Conservation (phyloP, 1,140 invertebrate genomes). For the Armadillidium nasatum region DNA sequence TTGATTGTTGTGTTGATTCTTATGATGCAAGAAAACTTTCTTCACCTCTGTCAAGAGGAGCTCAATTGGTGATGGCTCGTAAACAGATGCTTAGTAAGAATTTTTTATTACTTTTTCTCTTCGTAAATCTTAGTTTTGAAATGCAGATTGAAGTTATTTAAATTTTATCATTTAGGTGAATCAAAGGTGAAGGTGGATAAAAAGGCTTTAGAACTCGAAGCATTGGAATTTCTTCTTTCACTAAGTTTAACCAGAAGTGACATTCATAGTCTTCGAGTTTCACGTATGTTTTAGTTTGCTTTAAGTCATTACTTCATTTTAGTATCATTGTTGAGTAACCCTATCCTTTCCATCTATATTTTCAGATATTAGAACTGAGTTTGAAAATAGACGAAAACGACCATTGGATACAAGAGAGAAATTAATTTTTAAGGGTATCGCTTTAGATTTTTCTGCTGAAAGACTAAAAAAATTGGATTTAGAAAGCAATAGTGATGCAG, state of each 20-base stretch:
- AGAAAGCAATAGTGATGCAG: background rate
- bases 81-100: background rate
- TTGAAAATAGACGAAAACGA: background rate
- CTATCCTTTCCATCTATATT: too few relatives aligned
- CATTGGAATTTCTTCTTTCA: background rate
- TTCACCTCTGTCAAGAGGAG: background rate
- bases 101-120: background rate
- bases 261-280: background rate
- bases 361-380: background rate
- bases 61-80: background rate
- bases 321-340: too few relatives aligned
- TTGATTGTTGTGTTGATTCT: background rate
- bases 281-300: background rate
- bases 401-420: background rate
- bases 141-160: background rate
- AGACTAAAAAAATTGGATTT: background rate
- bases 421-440: background rate
- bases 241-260: background rate
- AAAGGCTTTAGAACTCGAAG: background rate
- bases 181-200: background rate
- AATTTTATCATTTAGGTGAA: too few relatives aligned
- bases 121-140: background rate
- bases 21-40: background rate
- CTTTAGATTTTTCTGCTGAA: background rate
- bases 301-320: background rate